These are phyloP conservation scores for Salvelinus alpinus DNA, from an alignment of 2,113 vertebrate genomes.

Conservation along the genomic window DNA sequence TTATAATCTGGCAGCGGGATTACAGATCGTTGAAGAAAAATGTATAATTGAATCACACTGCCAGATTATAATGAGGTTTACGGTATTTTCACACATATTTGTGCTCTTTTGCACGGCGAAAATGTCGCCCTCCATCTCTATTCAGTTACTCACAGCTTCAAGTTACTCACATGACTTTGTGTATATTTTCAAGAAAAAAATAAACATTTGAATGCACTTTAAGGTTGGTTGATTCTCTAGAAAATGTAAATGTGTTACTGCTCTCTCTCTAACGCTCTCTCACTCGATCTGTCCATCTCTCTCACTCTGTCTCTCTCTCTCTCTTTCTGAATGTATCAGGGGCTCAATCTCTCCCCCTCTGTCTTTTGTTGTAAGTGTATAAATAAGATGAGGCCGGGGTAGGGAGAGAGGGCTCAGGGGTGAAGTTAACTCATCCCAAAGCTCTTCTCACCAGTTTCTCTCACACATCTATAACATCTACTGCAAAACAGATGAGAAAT, in stretches of 20 bases:
- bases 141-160: too few species aligned
- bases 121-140: too few species aligned
- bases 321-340: conserved; percentile 4
- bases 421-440: not conserved
- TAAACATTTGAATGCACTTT: too few species aligned
- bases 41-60: too few species aligned
- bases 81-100: too few species aligned
- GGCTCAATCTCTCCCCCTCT: not conserved
- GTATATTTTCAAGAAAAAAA: too few species aligned
- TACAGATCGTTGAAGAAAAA: too few species aligned
- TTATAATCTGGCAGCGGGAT: too few species aligned
- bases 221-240: not conserved
- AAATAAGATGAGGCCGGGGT: conserved; percentile 22
- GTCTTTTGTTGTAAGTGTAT: conserved; percentile 30
- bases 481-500: not conserved
- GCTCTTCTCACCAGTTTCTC: not conserved
- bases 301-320: not conserved
- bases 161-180: too few species aligned
- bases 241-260: not conserved
- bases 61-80: too few species aligned
- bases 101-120: too few species aligned
- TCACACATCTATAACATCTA: not conserved
- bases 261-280: not conserved
- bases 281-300: conserved; percentile 5
- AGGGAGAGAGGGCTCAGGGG: not conserved